Evolutionary conservation across 2,888 invertebrate genomes (phyloP), one percentile per base, ranked within the genome.

Genomic region (Cheilosia vernalis): DNA sequence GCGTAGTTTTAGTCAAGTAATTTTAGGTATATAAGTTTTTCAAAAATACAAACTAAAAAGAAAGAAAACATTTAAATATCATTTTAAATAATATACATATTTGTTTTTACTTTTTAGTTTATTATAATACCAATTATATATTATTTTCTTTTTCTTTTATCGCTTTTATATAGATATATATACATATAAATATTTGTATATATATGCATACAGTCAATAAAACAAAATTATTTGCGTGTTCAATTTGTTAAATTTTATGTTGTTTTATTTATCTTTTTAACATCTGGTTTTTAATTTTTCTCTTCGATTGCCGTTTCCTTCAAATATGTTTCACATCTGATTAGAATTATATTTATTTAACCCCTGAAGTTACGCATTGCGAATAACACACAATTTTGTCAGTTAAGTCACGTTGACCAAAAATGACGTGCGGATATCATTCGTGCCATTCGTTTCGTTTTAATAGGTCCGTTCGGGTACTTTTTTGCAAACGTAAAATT

Each of bases 191-290:
- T 69, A 49, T 17, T 47, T 56, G 40, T 44, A 70, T 78, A 55
- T 55, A 33, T 69, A 55, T 81, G 67, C 51, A 79, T 64, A 74
- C 79, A 85, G 79, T 84, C 63, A 80, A 81, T 85, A 85, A 85
- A 85, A 66, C 60, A 82, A 77, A 81, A 63, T 85, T 76, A 85
- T 77, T 85, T 79, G 79, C 72, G 85, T 80, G 85, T 85, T 85
- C 74, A 72, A 80, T 81, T 85, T 70, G 51, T 66, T 56, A 55
- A 49, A 15, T 56, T 72, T 30, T 47, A 13, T 47, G 5, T 70
- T 51, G 10, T 58, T 53, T 76, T 64, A 17, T 63, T 60, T 40
- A 13, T 67, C 19, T 30, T 61, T 42, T 21, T 5, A 66, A 13
- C 13, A 37, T 4, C 37, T 61, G 19, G 30, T 53, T 53, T 63